Percentiles rank a stretch among this genome's conserved stretches.
These are phyloP conservation scores for Tachystola acroxantha DNA, from an alignment of 2,888 invertebrate genomes.

Conservation along the genomic window DNA sequence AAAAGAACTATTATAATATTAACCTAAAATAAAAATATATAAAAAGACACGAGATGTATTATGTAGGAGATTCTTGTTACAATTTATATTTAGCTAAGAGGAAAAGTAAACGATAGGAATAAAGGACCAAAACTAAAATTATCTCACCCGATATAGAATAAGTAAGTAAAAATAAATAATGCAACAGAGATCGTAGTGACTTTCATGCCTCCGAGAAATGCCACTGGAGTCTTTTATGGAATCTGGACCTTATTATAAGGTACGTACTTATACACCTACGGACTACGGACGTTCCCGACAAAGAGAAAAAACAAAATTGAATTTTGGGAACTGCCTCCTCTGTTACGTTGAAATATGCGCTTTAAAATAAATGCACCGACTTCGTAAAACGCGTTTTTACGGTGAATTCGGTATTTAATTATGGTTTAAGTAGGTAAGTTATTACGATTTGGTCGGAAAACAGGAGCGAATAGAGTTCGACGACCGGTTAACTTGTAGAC, in stretches of 20 bases:
- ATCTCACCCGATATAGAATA: too few species aligned
- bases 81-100: too few species aligned
- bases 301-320: not conserved
- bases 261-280: too few species aligned
- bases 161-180: too few species aligned
- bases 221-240: conserved; percentile 8
- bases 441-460: not conserved
- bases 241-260: conserved; percentile 3
- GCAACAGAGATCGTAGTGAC: too few species aligned
- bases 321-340: conserved; percentile 6
- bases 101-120: too few species aligned
- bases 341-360: not conserved
- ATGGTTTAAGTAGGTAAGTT: not conserved
- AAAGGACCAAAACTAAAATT: too few species aligned
- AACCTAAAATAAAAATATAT: too few species aligned
- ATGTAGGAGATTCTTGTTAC: too few species aligned
- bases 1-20: too few species aligned
- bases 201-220: too few species aligned
- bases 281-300: not conserved
- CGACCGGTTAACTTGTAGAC: not conserved
- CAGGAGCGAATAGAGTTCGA: not conserved
- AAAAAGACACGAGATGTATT: too few species aligned
- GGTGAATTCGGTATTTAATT: not conserved
- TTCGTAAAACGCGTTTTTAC: not conserved
- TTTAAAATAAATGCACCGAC: not conserved